Percentiles rank a stretch among this genome's conserved stretches.
Conservation (phyloP, 2,888 invertebrate genomes). For the Xanthorhoe spadicearia region DNA sequence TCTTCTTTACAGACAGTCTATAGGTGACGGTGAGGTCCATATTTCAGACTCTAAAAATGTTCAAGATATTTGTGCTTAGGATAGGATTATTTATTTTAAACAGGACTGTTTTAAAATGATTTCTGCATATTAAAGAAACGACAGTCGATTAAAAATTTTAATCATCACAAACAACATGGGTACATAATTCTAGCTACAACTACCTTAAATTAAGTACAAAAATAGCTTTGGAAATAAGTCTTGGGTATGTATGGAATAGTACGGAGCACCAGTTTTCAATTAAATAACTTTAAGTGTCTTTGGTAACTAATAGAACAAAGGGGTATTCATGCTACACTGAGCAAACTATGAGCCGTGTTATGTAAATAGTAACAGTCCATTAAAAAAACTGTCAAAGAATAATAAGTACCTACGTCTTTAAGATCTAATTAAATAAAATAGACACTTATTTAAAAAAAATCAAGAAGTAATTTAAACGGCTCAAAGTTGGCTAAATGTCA, state of each 20-base stretch:
- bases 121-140: too few species aligned
- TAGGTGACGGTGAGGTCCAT: too few species aligned
- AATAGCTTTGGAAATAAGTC: conserved; percentile 17
- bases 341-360: background rate
- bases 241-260: conserved; percentile 8
- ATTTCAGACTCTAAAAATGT: too few species aligned
- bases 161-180: conserved; percentile 10
- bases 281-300: conserved; percentile 21
- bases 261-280: conserved; percentile 2
- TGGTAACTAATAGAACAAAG: conserved; percentile 21
- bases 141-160: background rate
- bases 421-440: too few species aligned
- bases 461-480: background rate
- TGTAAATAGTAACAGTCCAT: background rate
- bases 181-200: background rate
- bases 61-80: too few species aligned
- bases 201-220: conserved; percentile 20
- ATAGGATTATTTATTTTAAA: too few species aligned
- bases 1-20: too few species aligned
- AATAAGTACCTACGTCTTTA: too few species aligned
- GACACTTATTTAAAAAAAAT: too few species aligned
- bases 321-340: conserved; percentile 10
- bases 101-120: too few species aligned
- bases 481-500: background rate
- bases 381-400: too few species aligned